phyloP scores from a whole-genome alignment of 2,113 vertebrate species.

The Trichechus manatus region DNA sequence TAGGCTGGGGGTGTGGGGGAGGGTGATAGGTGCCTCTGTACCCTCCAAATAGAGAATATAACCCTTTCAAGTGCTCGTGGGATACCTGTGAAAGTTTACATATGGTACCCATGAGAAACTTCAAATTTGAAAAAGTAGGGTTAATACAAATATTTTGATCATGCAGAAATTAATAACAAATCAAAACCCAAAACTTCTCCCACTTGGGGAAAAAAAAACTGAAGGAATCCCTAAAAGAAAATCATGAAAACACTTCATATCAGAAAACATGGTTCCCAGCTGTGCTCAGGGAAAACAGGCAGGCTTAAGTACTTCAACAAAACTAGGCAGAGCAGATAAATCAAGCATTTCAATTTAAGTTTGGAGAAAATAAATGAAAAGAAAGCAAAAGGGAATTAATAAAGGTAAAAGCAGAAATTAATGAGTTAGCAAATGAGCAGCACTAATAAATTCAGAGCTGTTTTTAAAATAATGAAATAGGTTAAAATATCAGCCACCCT shows the following conservation, averaged over 20 bases:
- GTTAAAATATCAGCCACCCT: not conserved
- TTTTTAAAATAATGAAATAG: not conserved
- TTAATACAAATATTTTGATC: not conserved
- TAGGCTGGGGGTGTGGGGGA: too few relatives aligned
- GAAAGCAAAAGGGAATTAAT: not conserved
- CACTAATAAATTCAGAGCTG: not conserved
- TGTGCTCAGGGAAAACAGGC: not conserved
- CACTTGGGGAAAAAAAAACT: not conserved
- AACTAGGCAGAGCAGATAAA: not conserved
- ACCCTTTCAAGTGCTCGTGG: not conserved
- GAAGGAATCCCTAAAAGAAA: not conserved
- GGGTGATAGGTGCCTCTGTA: not conserved
- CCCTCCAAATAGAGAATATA: not conserved
- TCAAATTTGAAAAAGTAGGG: not conserved
- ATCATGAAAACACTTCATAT: not conserved
- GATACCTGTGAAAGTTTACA: not conserved
- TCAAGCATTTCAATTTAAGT: not conserved
- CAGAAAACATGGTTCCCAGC: not conserved
- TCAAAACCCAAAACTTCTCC: not conserved
- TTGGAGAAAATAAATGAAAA: not conserved
- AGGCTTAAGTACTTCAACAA: not conserved
- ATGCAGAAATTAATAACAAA: not conserved
- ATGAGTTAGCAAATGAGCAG: not conserved
- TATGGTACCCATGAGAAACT: not conserved
- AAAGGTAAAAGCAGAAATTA: constrained; percentile 14